Percentiles rank a stretch among this genome's conserved stretches.
Conservation (phyloP, 30 jellyfish, hydroid and myxozoan genomes). For the Morbakka virulenta region DNA sequence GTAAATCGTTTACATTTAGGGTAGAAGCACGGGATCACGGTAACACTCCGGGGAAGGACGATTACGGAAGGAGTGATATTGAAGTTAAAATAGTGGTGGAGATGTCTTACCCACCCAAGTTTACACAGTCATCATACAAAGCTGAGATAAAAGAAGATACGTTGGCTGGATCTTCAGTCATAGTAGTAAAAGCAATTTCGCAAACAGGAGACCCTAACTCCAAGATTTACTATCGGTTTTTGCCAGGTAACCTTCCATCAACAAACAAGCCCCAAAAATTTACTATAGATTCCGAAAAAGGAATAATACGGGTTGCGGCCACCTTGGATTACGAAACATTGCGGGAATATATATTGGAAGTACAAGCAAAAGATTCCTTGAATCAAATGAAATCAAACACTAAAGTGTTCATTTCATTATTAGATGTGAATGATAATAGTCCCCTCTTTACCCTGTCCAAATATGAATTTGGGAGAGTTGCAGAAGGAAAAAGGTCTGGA, state of each 20-base stretch:
- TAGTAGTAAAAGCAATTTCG: slow-evolving; percentile 62
- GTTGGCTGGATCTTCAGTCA: slow-evolving; percentile 68
- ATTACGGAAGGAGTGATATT: slow-evolving; percentile 20
- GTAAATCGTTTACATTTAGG: slow-evolving; percentile 48
- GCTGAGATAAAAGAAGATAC: slow-evolving; percentile 40
- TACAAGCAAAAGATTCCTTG: slow-evolving; percentile 71
- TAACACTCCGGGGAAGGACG: neutral
- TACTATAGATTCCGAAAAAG: slow-evolving; percentile 76
- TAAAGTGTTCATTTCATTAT: slow-evolving; percentile 58
- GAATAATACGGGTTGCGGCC: slow-evolving; percentile 71
- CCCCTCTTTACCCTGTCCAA: slow-evolving; percentile 81
- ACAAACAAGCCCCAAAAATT: slow-evolving; percentile 78
- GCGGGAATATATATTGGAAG: slow-evolving; percentile 75
- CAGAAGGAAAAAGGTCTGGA: slow-evolving; percentile 77
- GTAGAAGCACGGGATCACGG: slow-evolving; percentile 83
- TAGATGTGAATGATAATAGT: slow-evolving; percentile 87
- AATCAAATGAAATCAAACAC: slow-evolving; percentile 75
- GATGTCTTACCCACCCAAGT: slow-evolving; percentile 74
- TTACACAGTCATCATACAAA: slow-evolving; percentile 39
- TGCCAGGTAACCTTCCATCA: slow-evolving; percentile 76
- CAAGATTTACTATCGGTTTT: slow-evolving; percentile 67
- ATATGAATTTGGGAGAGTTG: slow-evolving; percentile 81
- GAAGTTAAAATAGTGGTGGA: slow-evolving; percentile 69
- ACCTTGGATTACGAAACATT: slow-evolving; percentile 74
- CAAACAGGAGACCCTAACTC: slow-evolving; percentile 22